These are phyloP conservation scores for Lasioglossum marginatum DNA, from an alignment of 2,888 invertebrate species.

Conservation along the genomic window DNA sequence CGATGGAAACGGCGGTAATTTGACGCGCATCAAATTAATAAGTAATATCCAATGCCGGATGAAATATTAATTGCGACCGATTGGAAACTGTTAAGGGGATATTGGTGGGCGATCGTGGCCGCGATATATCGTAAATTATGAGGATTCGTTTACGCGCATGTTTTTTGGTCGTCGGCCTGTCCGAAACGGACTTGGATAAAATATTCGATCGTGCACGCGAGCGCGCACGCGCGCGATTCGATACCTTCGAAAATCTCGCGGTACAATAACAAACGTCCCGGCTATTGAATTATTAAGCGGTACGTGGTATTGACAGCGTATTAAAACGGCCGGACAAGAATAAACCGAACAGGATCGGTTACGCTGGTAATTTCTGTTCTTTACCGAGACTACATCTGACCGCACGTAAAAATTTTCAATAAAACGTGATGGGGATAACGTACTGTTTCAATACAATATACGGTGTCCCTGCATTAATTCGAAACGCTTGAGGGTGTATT, in stretches of 20 bases:
- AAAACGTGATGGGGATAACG: not conserved
- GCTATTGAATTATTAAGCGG: constrained; percentile 54
- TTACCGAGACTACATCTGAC: not conserved
- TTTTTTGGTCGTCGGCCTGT: constrained; percentile 15
- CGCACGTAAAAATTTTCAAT: not conserved
- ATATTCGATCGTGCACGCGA: constrained; percentile 13
- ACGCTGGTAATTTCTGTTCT: not conserved
- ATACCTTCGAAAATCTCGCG: constrained; percentile 32
- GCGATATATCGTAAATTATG: constrained; percentile 26
- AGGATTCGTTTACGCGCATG: not conserved
- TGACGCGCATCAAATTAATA: constrained; percentile 51
- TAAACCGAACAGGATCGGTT: not conserved
- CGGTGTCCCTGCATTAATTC: not conserved
- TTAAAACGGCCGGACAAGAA: constrained; percentile 20
- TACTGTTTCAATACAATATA: not conserved
- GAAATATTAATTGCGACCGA: constrained; percentile 55
- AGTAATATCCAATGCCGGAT: constrained; percentile 36
- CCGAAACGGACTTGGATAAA: constrained; percentile 28
- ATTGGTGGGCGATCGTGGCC: not conserved
- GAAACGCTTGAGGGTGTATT: not conserved
- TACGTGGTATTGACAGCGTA: constrained; percentile 22
- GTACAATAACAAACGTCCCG: constrained; percentile 15
- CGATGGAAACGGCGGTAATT: constrained; percentile 36
- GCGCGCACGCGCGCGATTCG: not conserved
- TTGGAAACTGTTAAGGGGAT: constrained; percentile 28